Evolutionary conservation across 1,140 invertebrate genomes (phyloP), one percentile per base, ranked within the genome.

Genomic region (Temnothorax nylanderi): DNA sequence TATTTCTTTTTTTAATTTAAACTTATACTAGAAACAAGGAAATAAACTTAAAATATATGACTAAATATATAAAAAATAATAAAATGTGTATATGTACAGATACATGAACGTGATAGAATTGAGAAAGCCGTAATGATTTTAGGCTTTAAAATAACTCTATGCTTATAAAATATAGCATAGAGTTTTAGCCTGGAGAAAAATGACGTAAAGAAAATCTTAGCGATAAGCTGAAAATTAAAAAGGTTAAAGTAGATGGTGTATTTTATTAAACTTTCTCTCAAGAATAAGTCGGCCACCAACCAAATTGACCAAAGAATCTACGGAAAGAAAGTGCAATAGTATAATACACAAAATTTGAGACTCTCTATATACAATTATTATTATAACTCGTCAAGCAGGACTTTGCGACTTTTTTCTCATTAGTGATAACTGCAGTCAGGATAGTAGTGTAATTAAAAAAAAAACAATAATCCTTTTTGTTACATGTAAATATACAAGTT

Each of bases 401-500:
- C 3, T 41, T 41, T 6, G 37, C 37, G 3, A 5, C 60, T 60
- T 44, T 58, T 51, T 77, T 62, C 37, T 18, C 54, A 18, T 62
- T 77, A 62, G 54, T 16, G 37, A 37, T 16, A 58, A 76, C n/a
- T 37, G 10, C 75, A 62, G 21, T 41, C 56, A 62, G 62, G 21
- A 10, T 62, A 77, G 10, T 21, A 51, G 16, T 26, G 6, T 47
- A 69, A 78, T 47, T 62, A 56, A 44, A 72, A 34, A 60, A 51
- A 84, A 81, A 62, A 49, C 18, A 51, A 44, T 44, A 34, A 41
- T 47, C 11, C 1, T 69, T 49, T 64, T n/a, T 56, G 47, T 26
- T 54, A 47, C 32, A 41, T 74, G 72, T 32, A 89, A 62, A 85
- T 16, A 85, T 16, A 18, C 41, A 34, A 49, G 18, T 65, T 34